Conservation (phyloP, 2,797 vertebrate species). For the Lindbergichthys nudifrons region DNA sequence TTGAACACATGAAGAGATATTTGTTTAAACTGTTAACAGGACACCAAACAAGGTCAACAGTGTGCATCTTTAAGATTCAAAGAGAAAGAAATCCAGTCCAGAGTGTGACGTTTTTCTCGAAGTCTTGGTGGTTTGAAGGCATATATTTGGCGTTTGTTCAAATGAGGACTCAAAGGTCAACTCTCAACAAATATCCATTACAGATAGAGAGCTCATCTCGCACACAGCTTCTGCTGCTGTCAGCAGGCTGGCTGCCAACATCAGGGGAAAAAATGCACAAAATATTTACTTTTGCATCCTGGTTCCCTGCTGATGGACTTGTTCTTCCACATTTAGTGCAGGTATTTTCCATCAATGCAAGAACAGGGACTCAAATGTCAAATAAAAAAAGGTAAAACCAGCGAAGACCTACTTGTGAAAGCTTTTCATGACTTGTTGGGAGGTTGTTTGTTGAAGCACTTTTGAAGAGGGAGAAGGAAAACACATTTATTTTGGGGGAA, state of each 20-base stretch:
- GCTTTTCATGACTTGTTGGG: not conserved
- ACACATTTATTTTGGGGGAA: not conserved
- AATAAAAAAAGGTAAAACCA: too few species aligned
- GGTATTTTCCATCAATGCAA: constrained; percentile 1
- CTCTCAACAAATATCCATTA: constrained; percentile 47
- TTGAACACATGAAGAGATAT: too few species aligned
- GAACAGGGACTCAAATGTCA: constrained; percentile 6
- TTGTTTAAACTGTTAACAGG: too few species aligned
- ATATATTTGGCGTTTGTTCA: constrained; percentile 39
- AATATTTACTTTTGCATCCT: constrained; percentile 33
- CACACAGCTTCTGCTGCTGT: constrained; percentile 61
- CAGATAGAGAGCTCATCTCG: constrained; percentile 57
- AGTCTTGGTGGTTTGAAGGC: constrained; percentile 12
- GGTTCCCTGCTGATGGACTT: constrained; percentile 14
- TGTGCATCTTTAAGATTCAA: not conserved
- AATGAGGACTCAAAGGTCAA: constrained; percentile 57
- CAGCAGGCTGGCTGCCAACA: constrained; percentile 46
- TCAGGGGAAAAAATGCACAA: constrained; percentile 37
- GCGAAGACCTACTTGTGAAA: not conserved
- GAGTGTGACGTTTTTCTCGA: not conserved
- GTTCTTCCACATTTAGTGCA: constrained; percentile 10
- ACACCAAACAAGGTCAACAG: too few species aligned
- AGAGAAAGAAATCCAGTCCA: not conserved
- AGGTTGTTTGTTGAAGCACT: not conserved
- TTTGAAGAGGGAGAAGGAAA: not conserved